Evolutionary conservation across 2,113 vertebrate species (phyloP).

Genomic region (Pantherophis guttatus): DNA sequence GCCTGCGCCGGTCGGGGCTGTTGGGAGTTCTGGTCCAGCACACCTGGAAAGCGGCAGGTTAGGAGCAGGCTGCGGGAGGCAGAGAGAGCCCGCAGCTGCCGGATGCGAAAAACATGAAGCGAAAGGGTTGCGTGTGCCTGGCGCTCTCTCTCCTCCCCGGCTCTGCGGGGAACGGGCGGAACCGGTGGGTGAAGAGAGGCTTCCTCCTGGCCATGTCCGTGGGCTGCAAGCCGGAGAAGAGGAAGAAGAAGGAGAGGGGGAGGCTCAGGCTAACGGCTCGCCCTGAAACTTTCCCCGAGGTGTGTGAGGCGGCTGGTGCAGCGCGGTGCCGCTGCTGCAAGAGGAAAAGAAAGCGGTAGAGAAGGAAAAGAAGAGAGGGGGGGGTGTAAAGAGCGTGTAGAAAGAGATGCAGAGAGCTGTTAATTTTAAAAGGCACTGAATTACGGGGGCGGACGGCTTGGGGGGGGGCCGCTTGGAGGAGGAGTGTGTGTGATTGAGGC

Average conservation of each 20-base stretch:
- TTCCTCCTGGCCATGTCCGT: background rate
- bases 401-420: background rate
- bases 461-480: too few species aligned
- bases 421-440: constrained; percentile 18
- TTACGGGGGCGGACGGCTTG: constrained; percentile 30
- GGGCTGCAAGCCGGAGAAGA: background rate
- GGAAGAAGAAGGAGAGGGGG: background rate
- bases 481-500: too few species aligned
- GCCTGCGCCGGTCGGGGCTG: background rate
- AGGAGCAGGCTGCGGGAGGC: background rate
- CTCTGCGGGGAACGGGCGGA: background rate
- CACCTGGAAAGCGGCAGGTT: background rate
- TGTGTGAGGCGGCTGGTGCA: background rate
- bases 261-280: background rate
- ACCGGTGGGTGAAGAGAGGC: background rate
- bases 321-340: background rate
- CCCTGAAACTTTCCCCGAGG: background rate
- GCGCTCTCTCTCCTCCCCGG: background rate
- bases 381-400: fast-evolving
- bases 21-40: background rate
- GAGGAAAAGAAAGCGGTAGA: background rate
- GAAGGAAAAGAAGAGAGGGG: background rate
- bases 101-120: background rate
- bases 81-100: background rate
- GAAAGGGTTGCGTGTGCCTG: background rate